These are phyloP conservation scores for Oscheius sp. DNA, from an alignment of 2,888 invertebrate genomes.

Conservation along the genomic window DNA sequence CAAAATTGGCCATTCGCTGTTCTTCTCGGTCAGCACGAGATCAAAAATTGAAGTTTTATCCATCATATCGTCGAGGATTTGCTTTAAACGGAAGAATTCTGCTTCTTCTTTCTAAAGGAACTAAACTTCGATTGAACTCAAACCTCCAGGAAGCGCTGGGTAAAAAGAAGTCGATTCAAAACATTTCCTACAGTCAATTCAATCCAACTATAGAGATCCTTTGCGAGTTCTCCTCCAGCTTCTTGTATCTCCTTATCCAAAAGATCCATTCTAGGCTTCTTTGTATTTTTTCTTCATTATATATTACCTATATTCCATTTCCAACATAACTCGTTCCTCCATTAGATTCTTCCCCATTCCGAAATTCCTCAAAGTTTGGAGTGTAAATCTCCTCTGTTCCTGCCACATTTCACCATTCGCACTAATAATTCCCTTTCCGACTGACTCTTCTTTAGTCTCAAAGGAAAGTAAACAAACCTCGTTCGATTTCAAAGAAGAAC, in stretches of 20 bases:
- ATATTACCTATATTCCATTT: slow-evolving; percentile 9
- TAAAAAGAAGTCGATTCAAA: slow-evolving; percentile 44
- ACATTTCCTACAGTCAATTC: slow-evolving; percentile 44
- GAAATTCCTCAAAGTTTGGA: slow-evolving; percentile 13
- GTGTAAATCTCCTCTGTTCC: slow-evolving; percentile 20
- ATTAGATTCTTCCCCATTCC: slow-evolving; percentile 13
- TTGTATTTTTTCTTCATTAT: neutral
- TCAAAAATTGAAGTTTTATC: neutral
- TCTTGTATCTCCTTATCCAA: neutral
- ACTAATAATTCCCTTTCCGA: neutral
- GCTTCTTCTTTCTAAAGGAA: slow-evolving; percentile 1
- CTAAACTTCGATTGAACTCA: neutral
- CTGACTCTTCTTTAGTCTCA: neutral
- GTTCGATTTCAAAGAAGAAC: neutral
- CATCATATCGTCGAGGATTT: neutral
- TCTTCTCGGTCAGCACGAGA: neutral
- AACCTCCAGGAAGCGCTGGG: slow-evolving; percentile 34
- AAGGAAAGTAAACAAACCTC: neutral
- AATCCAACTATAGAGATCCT: neutral
- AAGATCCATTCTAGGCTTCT: slow-evolving; percentile 16
- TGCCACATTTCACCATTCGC: slow-evolving; percentile 3
- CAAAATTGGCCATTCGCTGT: neutral
- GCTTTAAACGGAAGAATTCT: slow-evolving; percentile 6
- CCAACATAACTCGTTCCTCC: slow-evolving; percentile 7
- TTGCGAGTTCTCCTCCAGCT: slow-evolving; percentile 8